These are phyloP conservation scores for Sebastes taczanowskii DNA, from an alignment of 2,797 vertebrate genomes.

Conservation along the genomic window DNA sequence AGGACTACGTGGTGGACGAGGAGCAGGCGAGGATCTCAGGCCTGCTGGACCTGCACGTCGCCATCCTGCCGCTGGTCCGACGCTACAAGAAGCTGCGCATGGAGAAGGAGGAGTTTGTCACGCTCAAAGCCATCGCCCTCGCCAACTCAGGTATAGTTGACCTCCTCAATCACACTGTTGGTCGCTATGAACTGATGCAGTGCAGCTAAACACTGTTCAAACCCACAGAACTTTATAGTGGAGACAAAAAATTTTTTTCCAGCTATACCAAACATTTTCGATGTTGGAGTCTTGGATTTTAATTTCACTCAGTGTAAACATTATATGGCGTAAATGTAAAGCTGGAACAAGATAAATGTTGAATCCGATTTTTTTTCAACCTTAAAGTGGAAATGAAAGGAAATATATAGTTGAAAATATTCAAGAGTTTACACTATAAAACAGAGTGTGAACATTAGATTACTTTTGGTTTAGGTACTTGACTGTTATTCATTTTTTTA, in stretches of 20 bases:
- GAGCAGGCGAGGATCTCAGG: constrained; percentile 89
- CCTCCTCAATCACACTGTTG: not conserved
- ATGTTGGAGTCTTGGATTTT: not conserved
- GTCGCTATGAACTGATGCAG: not conserved
- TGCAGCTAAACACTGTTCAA: not conserved
- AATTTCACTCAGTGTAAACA: not conserved
- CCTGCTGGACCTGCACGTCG: constrained; percentile 89
- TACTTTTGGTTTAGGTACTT: not conserved
- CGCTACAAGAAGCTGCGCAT: constrained; percentile 93
- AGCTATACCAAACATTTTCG: not conserved
- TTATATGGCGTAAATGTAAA: rapidly evolving
- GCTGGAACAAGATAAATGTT: not conserved
- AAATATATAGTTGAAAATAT: not conserved
- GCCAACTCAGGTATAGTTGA: constrained; percentile 89
- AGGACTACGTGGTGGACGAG: constrained; percentile 94
- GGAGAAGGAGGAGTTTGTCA: constrained; percentile 95
- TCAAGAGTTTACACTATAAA: not conserved
- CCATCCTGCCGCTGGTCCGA: constrained; percentile 90
- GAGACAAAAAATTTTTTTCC: not conserved
- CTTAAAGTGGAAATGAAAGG: not conserved
- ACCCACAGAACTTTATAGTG: not conserved
- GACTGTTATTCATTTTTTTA: too few species aligned
- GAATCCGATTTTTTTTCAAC: not conserved
- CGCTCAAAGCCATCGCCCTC: constrained; percentile 93
- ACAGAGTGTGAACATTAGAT: not conserved